Conservation (phyloP, 2,888 invertebrate species). For the Drosophila colorata region DNA sequence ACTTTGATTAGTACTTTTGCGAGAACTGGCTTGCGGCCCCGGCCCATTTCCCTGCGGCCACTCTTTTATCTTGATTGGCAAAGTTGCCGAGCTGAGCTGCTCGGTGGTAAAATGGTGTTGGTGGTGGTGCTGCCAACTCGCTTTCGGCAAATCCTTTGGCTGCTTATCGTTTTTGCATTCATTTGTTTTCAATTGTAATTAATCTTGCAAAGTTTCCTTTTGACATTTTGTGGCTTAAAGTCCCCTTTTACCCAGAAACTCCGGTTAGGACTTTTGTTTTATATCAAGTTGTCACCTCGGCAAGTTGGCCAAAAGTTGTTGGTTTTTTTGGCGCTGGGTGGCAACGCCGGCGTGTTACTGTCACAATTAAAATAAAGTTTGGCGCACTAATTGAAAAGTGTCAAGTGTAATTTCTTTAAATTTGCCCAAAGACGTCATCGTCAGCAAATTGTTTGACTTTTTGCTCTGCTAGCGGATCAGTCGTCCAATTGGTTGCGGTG, state of each 20-base stretch:
- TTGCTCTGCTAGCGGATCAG: slow-evolving; percentile 47
- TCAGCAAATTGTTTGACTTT: slow-evolving; percentile 66
- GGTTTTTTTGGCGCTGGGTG: slow-evolving; percentile 38
- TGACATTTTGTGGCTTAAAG: slow-evolving; percentile 75
- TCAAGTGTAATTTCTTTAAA: slow-evolving; percentile 78
- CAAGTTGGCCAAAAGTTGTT: slow-evolving; percentile 64
- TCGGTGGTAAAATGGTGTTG: slow-evolving; percentile 12
- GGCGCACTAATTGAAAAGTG: slow-evolving; percentile 78
- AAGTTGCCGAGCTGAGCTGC: slow-evolving; percentile 61
- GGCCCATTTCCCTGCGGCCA: slow-evolving; percentile 39
- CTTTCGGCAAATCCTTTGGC: slow-evolving; percentile 71
- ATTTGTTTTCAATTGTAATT: slow-evolving; percentile 82
- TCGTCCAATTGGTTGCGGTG: slow-evolving; percentile 26
- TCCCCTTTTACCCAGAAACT: slow-evolving; percentile 17
- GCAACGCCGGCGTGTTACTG: slow-evolving; percentile 74
- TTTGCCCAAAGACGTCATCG: slow-evolving; percentile 49
- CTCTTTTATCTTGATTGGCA: slow-evolving; percentile 77
- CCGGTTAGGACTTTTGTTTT: slow-evolving; percentile 44
- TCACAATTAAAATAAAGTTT: slow-evolving; percentile 82
- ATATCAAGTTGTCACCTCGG: slow-evolving; percentile 54
- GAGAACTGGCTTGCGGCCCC: slow-evolving; percentile 8
- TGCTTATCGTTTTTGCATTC: slow-evolving; percentile 83
- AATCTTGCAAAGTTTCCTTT: slow-evolving; percentile 80
- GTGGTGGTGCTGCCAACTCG: slow-evolving; percentile 19
- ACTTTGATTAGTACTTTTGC: slow-evolving; percentile 49